These are phyloP conservation scores for Abscondita cerata DNA, from an alignment of 2,888 invertebrate species.

Conservation along the genomic window DNA sequence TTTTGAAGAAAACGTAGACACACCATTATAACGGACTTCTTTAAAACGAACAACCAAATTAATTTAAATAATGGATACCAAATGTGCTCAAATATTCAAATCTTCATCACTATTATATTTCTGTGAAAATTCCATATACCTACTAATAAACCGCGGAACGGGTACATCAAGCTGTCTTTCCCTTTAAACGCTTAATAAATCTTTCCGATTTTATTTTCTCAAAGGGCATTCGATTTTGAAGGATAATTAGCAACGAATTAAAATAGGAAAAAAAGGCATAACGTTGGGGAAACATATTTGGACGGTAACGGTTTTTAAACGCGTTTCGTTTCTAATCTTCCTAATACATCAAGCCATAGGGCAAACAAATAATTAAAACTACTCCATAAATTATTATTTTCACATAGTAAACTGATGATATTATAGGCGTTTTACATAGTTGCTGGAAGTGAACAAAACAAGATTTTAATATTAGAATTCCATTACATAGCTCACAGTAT, in stretches of 20 bases:
- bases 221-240: not conserved
- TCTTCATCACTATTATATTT: no score
- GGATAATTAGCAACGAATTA: not conserved
- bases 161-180: no score
- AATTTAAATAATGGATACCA: no score
- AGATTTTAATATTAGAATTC: slow-evolving; percentile 8
- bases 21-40: no score
- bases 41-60: no score
- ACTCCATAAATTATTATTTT: slow-evolving; percentile 12
- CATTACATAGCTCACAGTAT: not conserved
- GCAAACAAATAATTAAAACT: slow-evolving; percentile 15
- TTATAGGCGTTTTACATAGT: slow-evolving; percentile 7
- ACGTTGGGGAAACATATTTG: slow-evolving; percentile 4
- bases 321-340: not conserved
- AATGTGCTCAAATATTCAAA: no score
- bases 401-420: slow-evolving; percentile 3
- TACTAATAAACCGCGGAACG: no score
- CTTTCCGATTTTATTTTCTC: no score
- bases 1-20: no score
- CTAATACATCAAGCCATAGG: slow-evolving; percentile 5
- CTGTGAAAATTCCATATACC: no score
- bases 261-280: not conserved
- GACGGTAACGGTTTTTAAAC: slow-evolving; percentile 5
- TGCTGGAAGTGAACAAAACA: slow-evolving; percentile 5
- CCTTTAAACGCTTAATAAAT: no score